Evolutionary conservation across 2,113 vertebrate genomes (phyloP).

Genomic region (Hippocampus mohnikei): DNA sequence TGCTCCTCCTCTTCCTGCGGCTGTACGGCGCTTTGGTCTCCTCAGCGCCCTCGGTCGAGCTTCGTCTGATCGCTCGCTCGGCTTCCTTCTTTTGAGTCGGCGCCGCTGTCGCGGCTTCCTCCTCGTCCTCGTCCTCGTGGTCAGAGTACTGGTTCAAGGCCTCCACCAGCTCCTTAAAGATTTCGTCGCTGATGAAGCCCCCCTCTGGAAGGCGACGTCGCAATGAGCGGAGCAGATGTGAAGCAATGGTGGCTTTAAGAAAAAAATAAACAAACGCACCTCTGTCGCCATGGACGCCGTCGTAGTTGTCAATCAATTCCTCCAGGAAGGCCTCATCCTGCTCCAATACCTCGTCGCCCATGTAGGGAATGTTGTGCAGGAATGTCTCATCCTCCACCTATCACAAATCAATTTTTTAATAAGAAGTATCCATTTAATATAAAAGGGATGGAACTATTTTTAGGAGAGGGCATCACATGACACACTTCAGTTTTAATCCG

Average conservation of each 20-base stretch:
- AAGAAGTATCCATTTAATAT: not conserved
- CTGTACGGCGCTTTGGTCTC: conserved; percentile 54
- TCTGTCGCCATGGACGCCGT: conserved; percentile 95
- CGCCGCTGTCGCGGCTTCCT: conserved; percentile 76
- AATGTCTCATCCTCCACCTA: conserved; percentile 98
- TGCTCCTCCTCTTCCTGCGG: conserved; percentile 66
- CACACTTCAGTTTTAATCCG: not conserved
- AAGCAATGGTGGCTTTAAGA: not conserved
- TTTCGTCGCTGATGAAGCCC: conserved; percentile 90
- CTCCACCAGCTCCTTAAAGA: conserved; percentile 93
- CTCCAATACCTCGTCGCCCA: conserved; percentile 96
- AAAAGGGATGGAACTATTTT: not conserved
- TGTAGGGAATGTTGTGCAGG: conserved; percentile 97
- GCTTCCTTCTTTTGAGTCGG: conserved; percentile 78
- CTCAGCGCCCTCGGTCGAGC: conserved; percentile 52
- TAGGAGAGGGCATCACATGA: not conserved
- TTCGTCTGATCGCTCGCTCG: conserved; percentile 61
- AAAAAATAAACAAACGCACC: conserved; percentile 65
- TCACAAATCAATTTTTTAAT: not conserved
- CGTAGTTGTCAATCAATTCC: conserved; percentile 97
- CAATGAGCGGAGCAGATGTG: not conserved
- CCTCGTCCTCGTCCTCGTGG: conserved; percentile 88
- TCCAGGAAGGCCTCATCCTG: conserved; percentile 97
- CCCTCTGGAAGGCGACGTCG: conserved; percentile 66
- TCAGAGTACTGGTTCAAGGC: conserved; percentile 90